A percentile compares a stretch with the other conserved stretches of the same genome.
phyloP scores from a whole-genome alignment of 2,797 vertebrate genomes.

The Chelmon rostratus region DNA sequence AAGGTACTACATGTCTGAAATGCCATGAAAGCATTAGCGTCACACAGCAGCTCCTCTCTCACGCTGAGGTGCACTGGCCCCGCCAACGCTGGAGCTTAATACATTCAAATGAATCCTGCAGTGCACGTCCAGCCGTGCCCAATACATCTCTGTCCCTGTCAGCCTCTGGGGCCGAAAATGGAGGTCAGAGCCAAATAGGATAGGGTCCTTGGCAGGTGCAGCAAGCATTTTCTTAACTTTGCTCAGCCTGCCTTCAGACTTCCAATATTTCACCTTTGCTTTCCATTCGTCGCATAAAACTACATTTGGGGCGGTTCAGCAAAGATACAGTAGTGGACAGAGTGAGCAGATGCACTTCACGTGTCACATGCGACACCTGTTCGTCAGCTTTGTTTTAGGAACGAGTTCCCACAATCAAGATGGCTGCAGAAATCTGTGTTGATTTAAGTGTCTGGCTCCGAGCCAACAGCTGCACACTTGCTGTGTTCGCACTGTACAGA shows the following conservation, averaged over 20 bases:
- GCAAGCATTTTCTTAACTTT: slow-evolving; percentile 38
- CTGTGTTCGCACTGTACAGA: slow-evolving; percentile 18
- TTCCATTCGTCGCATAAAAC: slow-evolving; percentile 11
- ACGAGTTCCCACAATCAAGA: slow-evolving; percentile 10
- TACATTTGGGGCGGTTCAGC: neutral
- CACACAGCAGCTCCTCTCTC: neutral
- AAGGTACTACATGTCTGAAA: slow-evolving; percentile 4
- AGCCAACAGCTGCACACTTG: slow-evolving; percentile 34
- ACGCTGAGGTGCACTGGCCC: slow-evolving; percentile 41
- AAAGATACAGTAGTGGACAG: neutral
- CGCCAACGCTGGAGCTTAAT: slow-evolving; percentile 12
- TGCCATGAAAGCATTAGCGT: neutral
- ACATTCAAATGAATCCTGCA: slow-evolving; percentile 54
- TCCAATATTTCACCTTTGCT: slow-evolving; percentile 9
- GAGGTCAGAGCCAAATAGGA: slow-evolving; percentile 60
- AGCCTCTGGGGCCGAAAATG: slow-evolving; percentile 48
- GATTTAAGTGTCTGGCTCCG: slow-evolving; percentile 1
- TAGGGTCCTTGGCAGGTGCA: slow-evolving; percentile 49
- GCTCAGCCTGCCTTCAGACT: slow-evolving; percentile 21
- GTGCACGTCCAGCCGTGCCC: slow-evolving; percentile 30
- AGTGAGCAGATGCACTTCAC: neutral
- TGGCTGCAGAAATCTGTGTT: slow-evolving; percentile 21
- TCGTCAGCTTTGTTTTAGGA: slow-evolving; percentile 3
- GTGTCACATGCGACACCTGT: slow-evolving; percentile 20
- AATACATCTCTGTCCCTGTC: slow-evolving; percentile 54